phyloP scores from a whole-genome alignment of 1,140 invertebrate species.

The Heliconius congener region DNA sequence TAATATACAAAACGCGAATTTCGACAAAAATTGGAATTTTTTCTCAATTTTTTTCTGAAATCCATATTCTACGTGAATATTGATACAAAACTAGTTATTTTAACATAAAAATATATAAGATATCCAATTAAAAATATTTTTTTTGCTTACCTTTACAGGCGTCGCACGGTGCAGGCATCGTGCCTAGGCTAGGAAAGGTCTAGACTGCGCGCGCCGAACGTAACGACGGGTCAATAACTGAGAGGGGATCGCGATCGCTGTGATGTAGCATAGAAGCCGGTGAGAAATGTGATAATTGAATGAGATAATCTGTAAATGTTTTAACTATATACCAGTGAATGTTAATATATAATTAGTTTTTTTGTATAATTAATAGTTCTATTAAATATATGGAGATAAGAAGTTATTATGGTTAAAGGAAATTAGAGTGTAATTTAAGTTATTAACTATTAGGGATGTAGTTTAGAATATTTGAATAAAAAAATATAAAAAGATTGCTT shows the following conservation, averaged over 20 bases:
- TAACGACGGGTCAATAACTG: slow-evolving; percentile 74
- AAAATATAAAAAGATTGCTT: no score
- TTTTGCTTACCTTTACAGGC: slow-evolving; percentile 68
- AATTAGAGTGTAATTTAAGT: neutral
- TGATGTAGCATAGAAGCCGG: slow-evolving; percentile 24
- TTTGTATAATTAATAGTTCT: neutral
- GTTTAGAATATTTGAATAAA: neutral
- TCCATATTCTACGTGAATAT: neutral
- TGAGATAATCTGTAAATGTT: slow-evolving; percentile 22
- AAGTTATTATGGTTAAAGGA: neutral
- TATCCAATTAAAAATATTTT: neutral
- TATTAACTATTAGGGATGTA: neutral
- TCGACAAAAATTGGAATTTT: neutral
- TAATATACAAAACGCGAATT: neutral
- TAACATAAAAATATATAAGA: slow-evolving; percentile 1
- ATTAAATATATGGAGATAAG: no score
- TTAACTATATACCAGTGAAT: neutral
- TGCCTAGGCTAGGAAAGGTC: slow-evolving; percentile 52
- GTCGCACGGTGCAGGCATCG: slow-evolving; percentile 73
- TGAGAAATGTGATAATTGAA: slow-evolving; percentile 22
- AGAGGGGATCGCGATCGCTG: slow-evolving; percentile 38
- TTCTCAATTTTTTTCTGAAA: neutral
- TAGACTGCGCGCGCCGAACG: slow-evolving; percentile 51
- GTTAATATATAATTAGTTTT: neutral
- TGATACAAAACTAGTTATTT: neutral